Evolutionary conservation across 2,888 invertebrate species (phyloP).

Genomic region (Euproctis similis): DNA sequence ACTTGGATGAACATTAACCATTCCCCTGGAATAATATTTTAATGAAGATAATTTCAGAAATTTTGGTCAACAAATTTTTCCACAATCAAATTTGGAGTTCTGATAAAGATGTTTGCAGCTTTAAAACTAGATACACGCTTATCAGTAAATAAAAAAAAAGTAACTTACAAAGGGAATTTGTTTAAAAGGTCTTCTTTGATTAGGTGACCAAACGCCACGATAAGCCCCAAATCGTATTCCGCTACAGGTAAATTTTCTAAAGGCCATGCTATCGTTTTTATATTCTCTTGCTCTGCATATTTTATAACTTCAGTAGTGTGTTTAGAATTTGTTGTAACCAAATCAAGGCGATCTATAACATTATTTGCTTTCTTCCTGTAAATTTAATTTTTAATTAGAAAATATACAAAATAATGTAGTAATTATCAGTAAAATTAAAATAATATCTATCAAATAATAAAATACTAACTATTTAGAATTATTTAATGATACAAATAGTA

Average conservation of each 20-base stretch:
- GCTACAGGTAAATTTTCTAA: slow-evolving; percentile 45
- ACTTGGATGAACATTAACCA: slow-evolving; percentile 96
- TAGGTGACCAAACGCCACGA: slow-evolving; percentile 95
- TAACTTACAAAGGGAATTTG: slow-evolving; percentile 86
- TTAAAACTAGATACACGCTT: too few species aligned
- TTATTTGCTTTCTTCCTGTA: slow-evolving; percentile 65
- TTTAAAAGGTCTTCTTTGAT: slow-evolving; percentile 85
- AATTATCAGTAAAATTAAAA: background rate
- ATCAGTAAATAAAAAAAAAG: too few species aligned
- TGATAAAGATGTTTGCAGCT: too few species aligned
- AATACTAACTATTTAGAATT: background rate
- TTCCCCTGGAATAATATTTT: slow-evolving; percentile 77
- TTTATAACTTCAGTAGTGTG: slow-evolving; percentile 78
- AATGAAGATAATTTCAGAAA: too few species aligned
- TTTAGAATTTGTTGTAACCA: slow-evolving; percentile 81
- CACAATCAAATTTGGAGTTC: too few species aligned
- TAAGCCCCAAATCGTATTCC: slow-evolving; percentile 88
- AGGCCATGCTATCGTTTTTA: slow-evolving; percentile 82
- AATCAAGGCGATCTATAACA: slow-evolving; percentile 75
- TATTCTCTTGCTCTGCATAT: slow-evolving; percentile 79
- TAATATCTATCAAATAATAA: background rate
- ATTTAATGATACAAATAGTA: background rate
- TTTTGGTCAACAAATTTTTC: too few species aligned
- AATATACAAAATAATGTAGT: too few species aligned
- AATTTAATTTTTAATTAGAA: background rate